A percentile compares a stretch with the other conserved stretches of the same genome.
phyloP scores from a whole-genome alignment of 2,797 vertebrate species.

The Gymnopithys bicolor region DNA sequence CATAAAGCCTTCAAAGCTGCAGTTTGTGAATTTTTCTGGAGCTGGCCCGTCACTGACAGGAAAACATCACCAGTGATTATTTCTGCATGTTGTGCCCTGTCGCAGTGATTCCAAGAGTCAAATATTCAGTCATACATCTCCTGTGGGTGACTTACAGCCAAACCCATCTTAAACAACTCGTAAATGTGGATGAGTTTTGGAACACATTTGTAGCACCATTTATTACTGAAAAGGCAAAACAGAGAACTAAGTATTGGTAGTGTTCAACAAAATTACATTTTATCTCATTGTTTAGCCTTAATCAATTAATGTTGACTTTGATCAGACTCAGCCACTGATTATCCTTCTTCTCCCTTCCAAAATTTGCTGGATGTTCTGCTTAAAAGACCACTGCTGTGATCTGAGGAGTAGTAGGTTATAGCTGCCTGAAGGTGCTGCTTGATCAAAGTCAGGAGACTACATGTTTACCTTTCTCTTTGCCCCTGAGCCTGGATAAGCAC shows the following conservation, averaged over 20 bases:
- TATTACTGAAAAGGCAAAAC: neutral
- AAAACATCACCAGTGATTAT: neutral
- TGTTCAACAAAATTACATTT: neutral
- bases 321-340: neutral
- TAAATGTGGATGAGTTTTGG: neutral
- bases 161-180: neutral
- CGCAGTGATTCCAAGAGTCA: neutral
- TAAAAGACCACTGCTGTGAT: constrained; percentile 20
- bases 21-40: neutral
- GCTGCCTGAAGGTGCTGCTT: constrained; percentile 37
- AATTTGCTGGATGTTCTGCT: neutral
- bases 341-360: neutral
- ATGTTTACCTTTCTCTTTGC: neutral
- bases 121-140: neutral
- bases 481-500: neutral
- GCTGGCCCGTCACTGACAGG: neutral
- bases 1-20: neutral
- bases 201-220: neutral
- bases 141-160: neutral
- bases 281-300: neutral
- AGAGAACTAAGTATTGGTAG: neutral
- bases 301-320: neutral
- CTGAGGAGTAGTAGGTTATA: neutral
- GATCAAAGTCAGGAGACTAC: constrained; percentile 23
- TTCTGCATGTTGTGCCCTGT: neutral